These are phyloP conservation scores for Pseudococcus viburni DNA, from an alignment of 2,888 invertebrate species.

Conservation along the genomic window DNA sequence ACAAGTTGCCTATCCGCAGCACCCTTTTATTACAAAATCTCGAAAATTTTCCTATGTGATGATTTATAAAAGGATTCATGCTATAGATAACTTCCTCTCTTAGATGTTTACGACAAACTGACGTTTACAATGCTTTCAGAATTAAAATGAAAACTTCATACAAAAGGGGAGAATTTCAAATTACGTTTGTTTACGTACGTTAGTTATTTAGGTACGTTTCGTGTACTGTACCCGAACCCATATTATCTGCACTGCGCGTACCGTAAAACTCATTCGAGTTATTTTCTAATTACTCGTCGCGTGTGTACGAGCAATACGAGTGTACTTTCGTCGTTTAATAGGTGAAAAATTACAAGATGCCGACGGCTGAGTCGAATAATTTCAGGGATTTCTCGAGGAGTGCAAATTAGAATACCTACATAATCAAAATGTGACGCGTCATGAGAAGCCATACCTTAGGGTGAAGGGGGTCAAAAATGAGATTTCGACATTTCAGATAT, in stretches of 20 bases:
- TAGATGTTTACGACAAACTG: constrained; percentile 25
- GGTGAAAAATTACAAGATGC: no score
- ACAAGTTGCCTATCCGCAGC: constrained; percentile 24
- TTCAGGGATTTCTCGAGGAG: no score
- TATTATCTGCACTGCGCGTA: neutral
- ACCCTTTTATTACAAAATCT: constrained; percentile 31
- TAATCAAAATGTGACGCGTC: no score
- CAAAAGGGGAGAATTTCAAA: neutral
- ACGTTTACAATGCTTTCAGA: constrained; percentile 27
- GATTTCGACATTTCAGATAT: no score
- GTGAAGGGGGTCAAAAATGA: no score
- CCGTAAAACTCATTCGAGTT: neutral
- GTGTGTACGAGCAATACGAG: neutral
- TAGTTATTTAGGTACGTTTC: no score
- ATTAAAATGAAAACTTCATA: constrained; percentile 11
- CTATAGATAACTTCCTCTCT: constrained; percentile 25
- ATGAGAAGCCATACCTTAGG: no score
- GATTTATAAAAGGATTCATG: constrained; percentile 31
- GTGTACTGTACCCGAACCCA: neutral
- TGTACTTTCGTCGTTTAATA: no score
- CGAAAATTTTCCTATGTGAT: constrained; percentile 31
- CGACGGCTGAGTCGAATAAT: no score
- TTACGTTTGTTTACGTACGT: constrained; percentile 13
- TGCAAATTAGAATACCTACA: no score
- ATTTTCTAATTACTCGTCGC: constrained; percentile 22